Evolutionary conservation across 2,888 invertebrate species (phyloP).

Genomic region (Argynnis bischoffii): DNA sequence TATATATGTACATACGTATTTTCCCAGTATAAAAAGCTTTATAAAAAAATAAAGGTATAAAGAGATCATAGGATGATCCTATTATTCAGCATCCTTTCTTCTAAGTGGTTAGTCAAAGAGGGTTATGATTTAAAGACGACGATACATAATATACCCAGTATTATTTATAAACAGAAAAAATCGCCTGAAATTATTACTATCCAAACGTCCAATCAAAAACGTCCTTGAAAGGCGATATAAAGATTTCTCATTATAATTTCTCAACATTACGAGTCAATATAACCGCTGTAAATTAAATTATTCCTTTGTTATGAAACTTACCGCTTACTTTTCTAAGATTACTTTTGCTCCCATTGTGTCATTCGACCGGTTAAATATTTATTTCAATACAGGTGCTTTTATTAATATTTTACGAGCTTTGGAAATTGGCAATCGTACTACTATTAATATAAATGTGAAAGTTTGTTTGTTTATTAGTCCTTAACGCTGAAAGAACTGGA

Average conservation of each 20-base stretch:
- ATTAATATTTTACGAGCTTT: neutral
- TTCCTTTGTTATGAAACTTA: slow-evolving; percentile 27
- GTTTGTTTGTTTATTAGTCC: too few relatives aligned
- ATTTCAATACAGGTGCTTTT: slow-evolving; percentile 8
- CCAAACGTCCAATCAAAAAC: neutral
- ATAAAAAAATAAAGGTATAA: too few relatives aligned
- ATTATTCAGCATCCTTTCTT: too few relatives aligned
- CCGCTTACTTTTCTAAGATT: slow-evolving; percentile 26
- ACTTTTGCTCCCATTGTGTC: slow-evolving; percentile 21
- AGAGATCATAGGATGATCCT: too few relatives aligned
- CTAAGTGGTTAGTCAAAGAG: too few relatives aligned
- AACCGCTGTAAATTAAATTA: slow-evolving; percentile 23
- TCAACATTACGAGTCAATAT: slow-evolving; percentile 34
- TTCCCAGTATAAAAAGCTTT: too few relatives aligned
- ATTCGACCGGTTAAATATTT: slow-evolving; percentile 4
- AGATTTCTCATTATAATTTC: slow-evolving; percentile 27
- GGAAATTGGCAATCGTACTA: too few relatives aligned
- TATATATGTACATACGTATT: too few relatives aligned
- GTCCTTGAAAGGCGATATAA: slow-evolving; percentile 22
- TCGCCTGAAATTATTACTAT: neutral
- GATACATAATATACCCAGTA: too few relatives aligned
- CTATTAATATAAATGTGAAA: too few relatives aligned
- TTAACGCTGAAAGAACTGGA: neutral
- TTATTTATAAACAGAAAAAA: slow-evolving; percentile 7
- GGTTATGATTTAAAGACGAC: too few relatives aligned